Base-by-base conservation (phyloP, 2,797 vertebrate species). In the Darevskia nairensis region DNA sequence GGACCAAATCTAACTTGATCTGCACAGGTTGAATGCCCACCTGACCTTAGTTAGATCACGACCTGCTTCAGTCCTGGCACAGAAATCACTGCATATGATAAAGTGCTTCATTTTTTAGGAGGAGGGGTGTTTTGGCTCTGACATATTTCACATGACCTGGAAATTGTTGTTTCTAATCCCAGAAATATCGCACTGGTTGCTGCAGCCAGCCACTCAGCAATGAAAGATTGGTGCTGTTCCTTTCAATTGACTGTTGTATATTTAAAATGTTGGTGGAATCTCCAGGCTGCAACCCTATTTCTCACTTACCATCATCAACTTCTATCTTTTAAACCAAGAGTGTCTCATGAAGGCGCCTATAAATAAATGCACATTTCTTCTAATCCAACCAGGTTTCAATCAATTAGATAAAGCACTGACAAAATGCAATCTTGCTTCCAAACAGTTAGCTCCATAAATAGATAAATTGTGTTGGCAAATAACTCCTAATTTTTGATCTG, bases 291-390 rank as follows among this genome's bases (percentile, higher is more conserved):
- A 71, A 41, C 39, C 27, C 27, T 19, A 3, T 85, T 91, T 90
- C 23, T 84, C 17, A 79, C 46, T 25, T 15, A 55, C 77, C 8
- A 21, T 4, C 85, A 91, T 87, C 21, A 46, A 69, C 32, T 3
- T 82, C 7, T 15, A 80, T 3, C 21, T 82, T 89, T 79, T 76
- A 84, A 90, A 88, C 72, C 75, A 13, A 78, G 2, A 21, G 5
- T 0, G 81, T 66, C 86, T 89, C 41, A 35, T 1, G 0, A 75
- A 59, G 44, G 6, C 46, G 86, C 39, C 83, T 39, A 1, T 29
- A 88, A 74, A 83, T n/a, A 46, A 83, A 23, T 39, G 80, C 7
- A 79, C 3, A 80, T 69, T 1, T 3, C 15, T 0, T 86, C 39
- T 3, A 17, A 80, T 6, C n/a, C 8, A 29, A 1, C 0, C 1